Evolutionary conservation across 2,797 vertebrate species (phyloP).

Genomic region (Pipistrellus pygmaeus): DNA sequence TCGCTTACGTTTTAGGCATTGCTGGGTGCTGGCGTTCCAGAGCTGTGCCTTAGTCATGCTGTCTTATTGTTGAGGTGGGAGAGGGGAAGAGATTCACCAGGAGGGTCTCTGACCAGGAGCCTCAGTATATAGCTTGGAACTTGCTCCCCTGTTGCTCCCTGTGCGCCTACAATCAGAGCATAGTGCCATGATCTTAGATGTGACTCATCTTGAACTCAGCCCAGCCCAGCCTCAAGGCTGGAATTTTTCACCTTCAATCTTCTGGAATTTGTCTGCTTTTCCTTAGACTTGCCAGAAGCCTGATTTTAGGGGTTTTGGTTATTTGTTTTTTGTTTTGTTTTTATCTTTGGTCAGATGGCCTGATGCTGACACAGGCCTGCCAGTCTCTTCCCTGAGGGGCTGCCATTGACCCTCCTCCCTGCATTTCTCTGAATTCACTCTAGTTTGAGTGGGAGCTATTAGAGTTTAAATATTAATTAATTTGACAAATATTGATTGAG

Average conservation of each 20-base stretch:
- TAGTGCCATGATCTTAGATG: accelerated
- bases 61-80: accelerated
- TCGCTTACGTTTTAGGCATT: accelerated
- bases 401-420: background rate
- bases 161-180: background rate
- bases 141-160: background rate
- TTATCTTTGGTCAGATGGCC: background rate
- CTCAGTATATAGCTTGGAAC: background rate
- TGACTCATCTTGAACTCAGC: background rate
- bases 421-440: background rate
- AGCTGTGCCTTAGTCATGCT: background rate
- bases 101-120: background rate
- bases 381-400: background rate
- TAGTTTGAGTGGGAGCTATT: background rate
- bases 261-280: background rate
- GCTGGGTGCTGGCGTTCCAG: background rate
- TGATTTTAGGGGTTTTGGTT: background rate
- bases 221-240: background rate
- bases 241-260: background rate
- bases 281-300: background rate
- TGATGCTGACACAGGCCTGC: background rate
- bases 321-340: background rate
- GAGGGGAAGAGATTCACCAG: too few species aligned
- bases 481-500: background rate
- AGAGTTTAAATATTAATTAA: background rate